Conservation (phyloP, 2,113 vertebrate genomes). For the Strix uralensis region DNA sequence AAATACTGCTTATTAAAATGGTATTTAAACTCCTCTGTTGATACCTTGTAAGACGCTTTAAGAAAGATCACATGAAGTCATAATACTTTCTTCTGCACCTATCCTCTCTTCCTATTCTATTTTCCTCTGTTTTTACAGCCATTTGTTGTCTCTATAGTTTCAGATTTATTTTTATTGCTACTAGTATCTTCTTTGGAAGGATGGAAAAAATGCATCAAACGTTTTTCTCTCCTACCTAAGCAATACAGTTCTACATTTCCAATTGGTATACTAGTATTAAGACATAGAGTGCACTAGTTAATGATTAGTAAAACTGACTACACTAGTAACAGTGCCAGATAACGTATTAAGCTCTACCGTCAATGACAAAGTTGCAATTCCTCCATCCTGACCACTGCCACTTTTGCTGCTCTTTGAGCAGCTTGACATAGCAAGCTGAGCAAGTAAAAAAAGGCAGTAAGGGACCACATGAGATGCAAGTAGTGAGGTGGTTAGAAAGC, state of each 20-base stretch:
- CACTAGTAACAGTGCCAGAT: not conserved
- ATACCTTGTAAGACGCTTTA: not conserved
- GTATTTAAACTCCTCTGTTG: not conserved
- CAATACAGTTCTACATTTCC: not conserved
- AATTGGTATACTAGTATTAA: not conserved
- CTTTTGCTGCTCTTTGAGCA: not conserved
- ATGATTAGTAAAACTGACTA: not conserved
- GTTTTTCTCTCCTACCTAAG: not conserved
- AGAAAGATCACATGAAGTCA: not conserved
- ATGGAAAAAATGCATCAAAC: not conserved
- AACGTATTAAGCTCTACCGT: not conserved
- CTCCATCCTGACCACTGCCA: not conserved
- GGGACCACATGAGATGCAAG: not conserved
- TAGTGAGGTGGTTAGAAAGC: not conserved
- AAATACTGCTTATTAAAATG: not conserved
- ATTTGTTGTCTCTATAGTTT: not conserved
- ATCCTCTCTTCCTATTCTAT: not conserved
- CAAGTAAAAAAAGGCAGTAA: not conserved
- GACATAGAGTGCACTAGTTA: not conserved
- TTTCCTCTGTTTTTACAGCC: not conserved
- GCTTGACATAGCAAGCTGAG: not conserved
- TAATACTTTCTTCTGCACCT: not conserved
- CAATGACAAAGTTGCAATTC: not conserved
- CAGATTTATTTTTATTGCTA: not conserved
- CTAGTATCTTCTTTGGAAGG: not conserved